Conservation (phyloP, 2,113 vertebrate genomes). For the Porphyrio hochstetteri region DNA sequence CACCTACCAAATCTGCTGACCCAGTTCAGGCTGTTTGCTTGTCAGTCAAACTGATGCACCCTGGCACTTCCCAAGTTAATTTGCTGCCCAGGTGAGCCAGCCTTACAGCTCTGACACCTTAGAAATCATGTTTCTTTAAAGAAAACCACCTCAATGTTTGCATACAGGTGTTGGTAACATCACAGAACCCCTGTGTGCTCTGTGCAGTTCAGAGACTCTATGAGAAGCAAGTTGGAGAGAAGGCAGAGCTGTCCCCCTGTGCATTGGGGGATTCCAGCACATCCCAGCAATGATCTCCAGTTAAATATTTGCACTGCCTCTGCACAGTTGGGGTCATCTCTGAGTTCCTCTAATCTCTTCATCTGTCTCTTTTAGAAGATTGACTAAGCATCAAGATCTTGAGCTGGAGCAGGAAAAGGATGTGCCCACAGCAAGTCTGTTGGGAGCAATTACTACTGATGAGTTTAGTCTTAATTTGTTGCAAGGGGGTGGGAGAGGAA, state of each 20-base stretch:
- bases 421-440: neutral
- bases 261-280: rapidly evolving
- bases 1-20: constrained; percentile 2
- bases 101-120: rapidly evolving
- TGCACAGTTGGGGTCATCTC: neutral
- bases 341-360: neutral
- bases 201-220: neutral
- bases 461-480: neutral
- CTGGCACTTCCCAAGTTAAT: constrained; percentile 17
- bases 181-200: rapidly evolving
- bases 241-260: neutral
- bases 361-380: neutral
- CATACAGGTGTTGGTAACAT: neutral
- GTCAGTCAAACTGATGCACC: neutral
- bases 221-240: neutral
- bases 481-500: rapidly evolving
- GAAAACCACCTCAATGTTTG: neutral
- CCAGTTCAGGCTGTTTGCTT: neutral
- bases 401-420: neutral
- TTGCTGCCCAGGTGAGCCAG: neutral
- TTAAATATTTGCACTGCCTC: neutral
- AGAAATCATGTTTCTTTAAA: neutral
- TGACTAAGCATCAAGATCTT: neutral
- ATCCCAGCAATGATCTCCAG: rapidly evolving
- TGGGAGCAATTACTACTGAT: neutral